Conservation (phyloP, 2,113 vertebrate species). For the Datnioides undecimradiatus region DNA sequence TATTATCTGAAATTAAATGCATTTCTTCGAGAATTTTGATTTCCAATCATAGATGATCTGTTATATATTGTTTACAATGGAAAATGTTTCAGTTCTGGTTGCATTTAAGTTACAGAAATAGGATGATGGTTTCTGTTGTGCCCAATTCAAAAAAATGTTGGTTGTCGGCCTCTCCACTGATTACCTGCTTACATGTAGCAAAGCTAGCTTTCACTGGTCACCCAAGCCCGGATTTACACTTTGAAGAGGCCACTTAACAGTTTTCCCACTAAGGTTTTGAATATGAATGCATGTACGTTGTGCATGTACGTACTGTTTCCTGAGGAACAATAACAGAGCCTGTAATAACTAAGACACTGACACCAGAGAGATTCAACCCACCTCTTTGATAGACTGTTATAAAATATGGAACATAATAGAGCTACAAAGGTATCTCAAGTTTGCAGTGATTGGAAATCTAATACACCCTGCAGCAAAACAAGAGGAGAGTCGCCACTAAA, state of each 20-base stretch:
- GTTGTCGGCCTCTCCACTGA: neutral
- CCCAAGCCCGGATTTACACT: neutral
- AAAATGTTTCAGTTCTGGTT: too few relatives aligned
- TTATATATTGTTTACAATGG: too few relatives aligned
- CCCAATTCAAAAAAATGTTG: neutral
- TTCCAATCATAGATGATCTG: too few relatives aligned
- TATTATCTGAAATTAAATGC: too few relatives aligned
- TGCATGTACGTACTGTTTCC: neutral
- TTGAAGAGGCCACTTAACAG: neutral
- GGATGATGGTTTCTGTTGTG: too few relatives aligned
- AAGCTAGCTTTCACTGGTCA: neutral
- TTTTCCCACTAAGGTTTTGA: too few relatives aligned
- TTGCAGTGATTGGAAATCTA: constrained; percentile 34
- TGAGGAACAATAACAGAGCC: neutral
- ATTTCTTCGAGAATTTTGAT: too few relatives aligned
- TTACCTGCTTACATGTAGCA: neutral
- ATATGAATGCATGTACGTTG: neutral
- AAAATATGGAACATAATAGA: constrained; percentile 20
- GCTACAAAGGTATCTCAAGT: constrained; percentile 13
- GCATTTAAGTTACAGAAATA: too few relatives aligned
- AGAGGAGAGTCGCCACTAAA: constrained; percentile 13
- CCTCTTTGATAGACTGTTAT: constrained; percentile 1
- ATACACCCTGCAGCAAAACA: constrained; percentile 17
- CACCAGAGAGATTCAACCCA: constrained; percentile 9
- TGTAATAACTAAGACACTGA: neutral